Conservation (phyloP, 2,797 vertebrate species). For the Liparis tanakae region DNA sequence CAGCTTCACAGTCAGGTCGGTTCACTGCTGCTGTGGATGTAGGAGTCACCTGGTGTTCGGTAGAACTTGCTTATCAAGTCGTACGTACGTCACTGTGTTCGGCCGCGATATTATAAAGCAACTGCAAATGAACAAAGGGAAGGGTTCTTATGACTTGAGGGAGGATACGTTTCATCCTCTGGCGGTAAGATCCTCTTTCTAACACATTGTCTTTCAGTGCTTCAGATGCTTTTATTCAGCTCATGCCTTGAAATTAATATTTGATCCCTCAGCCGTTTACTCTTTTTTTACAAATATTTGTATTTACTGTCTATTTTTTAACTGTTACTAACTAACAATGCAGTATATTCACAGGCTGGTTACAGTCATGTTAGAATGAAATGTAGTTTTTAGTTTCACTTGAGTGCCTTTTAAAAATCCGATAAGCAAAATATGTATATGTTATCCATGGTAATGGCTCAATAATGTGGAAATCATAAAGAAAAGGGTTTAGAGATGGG, state of each 20-base stretch:
- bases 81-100: too few species aligned
- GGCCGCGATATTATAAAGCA: too few species aligned
- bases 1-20: too few species aligned
- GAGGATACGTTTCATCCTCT: constrained; percentile 39
- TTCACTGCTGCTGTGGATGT: too few species aligned
- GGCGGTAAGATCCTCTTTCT: constrained; percentile 58
- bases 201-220: constrained; percentile 3
- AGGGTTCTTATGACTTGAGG: too few species aligned
- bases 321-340: not conserved
- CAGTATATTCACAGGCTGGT: constrained; percentile 7
- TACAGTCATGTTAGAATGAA: not conserved
- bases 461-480: not conserved
- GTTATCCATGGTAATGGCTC: not conserved
- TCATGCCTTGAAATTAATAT: constrained; percentile 25
- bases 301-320: constrained; percentile 7
- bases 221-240: constrained; percentile 19
- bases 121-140: too few species aligned
- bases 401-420: not conserved
- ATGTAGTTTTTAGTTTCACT: not conserved
- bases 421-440: not conserved
- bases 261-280: constrained; percentile 10
- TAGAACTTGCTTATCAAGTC: too few species aligned
- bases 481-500: not conserved
- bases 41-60: too few species aligned
- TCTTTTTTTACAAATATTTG: not conserved